Percentiles rank a stretch among this genome's conserved stretches.
Evolutionary conservation across 2,113 vertebrate species (phyloP).

Genomic region (Spilogale gracilis): DNA sequence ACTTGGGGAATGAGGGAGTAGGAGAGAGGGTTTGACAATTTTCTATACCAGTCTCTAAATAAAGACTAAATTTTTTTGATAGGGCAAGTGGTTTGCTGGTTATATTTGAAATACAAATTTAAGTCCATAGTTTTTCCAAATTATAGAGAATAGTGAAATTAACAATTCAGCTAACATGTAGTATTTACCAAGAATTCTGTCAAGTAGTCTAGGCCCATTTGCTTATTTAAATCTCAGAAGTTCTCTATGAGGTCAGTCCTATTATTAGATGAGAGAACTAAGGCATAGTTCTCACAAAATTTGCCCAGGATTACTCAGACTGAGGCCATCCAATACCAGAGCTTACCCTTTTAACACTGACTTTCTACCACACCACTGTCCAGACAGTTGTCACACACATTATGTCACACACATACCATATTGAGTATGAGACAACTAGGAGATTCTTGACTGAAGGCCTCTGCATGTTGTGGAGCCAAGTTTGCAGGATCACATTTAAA

Average conservation of each 20-base stretch:
- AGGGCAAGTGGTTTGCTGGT: background rate
- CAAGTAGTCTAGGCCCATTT: background rate
- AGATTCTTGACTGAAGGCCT: background rate
- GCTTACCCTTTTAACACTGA: background rate
- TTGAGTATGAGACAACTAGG: background rate
- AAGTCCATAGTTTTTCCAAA: conserved; percentile 1
- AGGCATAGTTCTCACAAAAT: background rate
- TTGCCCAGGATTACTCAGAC: background rate
- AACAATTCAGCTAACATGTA: conserved; percentile 12
- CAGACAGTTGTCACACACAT: background rate
- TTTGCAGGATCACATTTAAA: background rate
- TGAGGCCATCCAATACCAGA: background rate
- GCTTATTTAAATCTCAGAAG: conserved; percentile 23
- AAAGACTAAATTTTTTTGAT: background rate
- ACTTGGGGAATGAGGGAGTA: background rate
- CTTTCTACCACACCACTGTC: background rate
- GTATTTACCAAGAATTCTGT: background rate
- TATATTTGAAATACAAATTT: conserved; percentile 28
- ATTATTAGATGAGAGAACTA: conserved; percentile 10
- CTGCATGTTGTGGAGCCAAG: background rate
- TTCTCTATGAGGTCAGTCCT: background rate
- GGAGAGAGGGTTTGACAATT: fast-evolving
- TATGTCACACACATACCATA: background rate
- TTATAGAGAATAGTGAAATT: conserved; percentile 46
- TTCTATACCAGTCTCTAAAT: conserved; percentile 30